Base-by-base conservation (phyloP, 2,797 vertebrate species). In the Yasuhikotakia modesta region DNA sequence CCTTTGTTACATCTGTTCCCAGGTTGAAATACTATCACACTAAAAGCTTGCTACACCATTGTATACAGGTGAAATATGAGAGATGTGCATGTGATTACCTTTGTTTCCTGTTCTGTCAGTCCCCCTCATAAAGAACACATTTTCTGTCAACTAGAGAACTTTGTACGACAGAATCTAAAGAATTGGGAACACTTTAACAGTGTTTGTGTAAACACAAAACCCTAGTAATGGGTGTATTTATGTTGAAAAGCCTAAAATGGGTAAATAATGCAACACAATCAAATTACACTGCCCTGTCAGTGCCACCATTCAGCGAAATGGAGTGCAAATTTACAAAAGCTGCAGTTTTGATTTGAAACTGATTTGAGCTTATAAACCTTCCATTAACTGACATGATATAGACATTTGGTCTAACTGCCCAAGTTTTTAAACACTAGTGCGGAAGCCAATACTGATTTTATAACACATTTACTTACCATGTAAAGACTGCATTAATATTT, bases 401-500 rank as follows among this genome's bases (percentile, higher is more conserved):
- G 58, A 30, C 14, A 60, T 60, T 32, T 60, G 24, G 14, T 63
- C 30, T 8, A 58, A 7, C n/a, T 30, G 7, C 14, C 5, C 22
- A 2, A 13, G 16, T 2, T n/a, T 75, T 55, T 75, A 39, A 35
- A 53, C 16, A 45, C 22, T 53, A 17, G 21, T 16, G 52, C 21
- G 27, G 73, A 57, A 67, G 48, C 12, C 3, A 39, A 10, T 53
- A 53, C 65, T 75, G 63, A 75, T 55, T 70, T 67, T 55, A 4
- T 22, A 66, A 55, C 43, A 39, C 30, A 64, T 48, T 39, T 19
- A 21, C 65, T 74, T 74, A 64, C 48, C 27, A n/a, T 65, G 21
- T 66, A 43, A 55, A 75, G 61, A 74, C 48, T 60, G 48, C 43
- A 60, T 58, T 48, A 58, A 61, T 27, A 32, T 61, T 61, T 78